Conservation (phyloP, 2,113 vertebrate species). For the Equus przewalskii region DNA sequence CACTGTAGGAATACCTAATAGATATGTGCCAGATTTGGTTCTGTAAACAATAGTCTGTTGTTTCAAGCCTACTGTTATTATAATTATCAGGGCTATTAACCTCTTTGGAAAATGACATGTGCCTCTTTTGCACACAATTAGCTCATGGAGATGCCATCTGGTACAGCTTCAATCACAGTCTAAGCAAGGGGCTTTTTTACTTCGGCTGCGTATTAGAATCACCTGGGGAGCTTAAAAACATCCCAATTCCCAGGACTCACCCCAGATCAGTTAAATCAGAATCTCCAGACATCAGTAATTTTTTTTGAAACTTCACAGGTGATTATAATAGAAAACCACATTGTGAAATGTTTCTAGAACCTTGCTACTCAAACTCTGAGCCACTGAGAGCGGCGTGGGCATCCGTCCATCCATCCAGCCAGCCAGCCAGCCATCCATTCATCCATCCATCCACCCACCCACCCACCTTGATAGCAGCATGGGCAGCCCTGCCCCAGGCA, state of each 20-base stretch:
- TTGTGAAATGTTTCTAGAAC: background rate
- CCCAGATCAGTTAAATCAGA: background rate
- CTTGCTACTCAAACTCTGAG: background rate
- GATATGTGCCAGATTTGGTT: background rate
- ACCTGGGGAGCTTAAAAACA: background rate
- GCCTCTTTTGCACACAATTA: background rate
- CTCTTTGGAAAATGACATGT: background rate
- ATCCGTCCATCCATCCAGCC: background rate
- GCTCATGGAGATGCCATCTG: background rate
- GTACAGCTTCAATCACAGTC: background rate
- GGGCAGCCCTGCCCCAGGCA: background rate
- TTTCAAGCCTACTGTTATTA: conserved; percentile 16
- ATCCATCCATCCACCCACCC: background rate
- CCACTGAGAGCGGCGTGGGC: too few species aligned
- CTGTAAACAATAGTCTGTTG: background rate
- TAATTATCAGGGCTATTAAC: conserved; percentile 1
- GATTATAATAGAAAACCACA: background rate
- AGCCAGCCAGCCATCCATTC: background rate
- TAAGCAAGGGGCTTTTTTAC: background rate
- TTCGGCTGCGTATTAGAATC: background rate
- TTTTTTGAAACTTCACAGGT: background rate
- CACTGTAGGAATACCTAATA: background rate
- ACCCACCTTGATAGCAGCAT: background rate
- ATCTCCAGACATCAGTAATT: background rate
- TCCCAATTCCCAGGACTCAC: background rate